Evolutionary conservation across 2,113 vertebrate species (phyloP), one percentile per base, ranked within the genome.

Genomic region (Fulica atra): DNA sequence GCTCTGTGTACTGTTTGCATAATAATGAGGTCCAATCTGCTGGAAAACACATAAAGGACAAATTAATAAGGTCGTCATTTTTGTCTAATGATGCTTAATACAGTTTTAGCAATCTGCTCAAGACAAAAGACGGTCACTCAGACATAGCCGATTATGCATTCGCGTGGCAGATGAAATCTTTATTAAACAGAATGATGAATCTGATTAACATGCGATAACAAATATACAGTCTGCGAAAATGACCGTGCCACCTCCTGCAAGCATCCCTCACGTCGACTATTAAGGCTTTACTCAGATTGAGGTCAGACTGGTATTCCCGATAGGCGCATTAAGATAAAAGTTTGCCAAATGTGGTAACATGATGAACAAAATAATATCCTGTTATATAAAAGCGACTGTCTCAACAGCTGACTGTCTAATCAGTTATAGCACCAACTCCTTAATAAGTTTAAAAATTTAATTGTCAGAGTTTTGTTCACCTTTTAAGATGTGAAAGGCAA

Each of bases 211-310:
- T 97, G 96, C 92, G 93, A 97, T 97, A 97, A 98, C 94, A 98
- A 98, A 98, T 95, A 98, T 96, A 92, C 93, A 97, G 96, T 83
- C 97, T 89, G 96, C 63, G 92, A 94, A 95, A 96, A 96, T n/a
- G 92, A 94, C 86, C 53, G 69, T 70, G 86, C 94, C 96, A 97
- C 96, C 95, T 96, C 97, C 94, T 81, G 94, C 91, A 93, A 97
- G 96, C 94, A 92, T 91, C 85, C 88, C 93, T 91, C 91, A 95
- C 89, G 60, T 88, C 82, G 69, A 96, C 97, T 94, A 82, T 85
- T 90, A 97, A 93, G 97, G 97, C 98, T 98, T 98, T 98, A 96
- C 96, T 95, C 91, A 98, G 98, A 98, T 98, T 98, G 97, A 98
- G 98, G 98, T 98, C 98, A 98, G 89, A 81, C 96, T 97, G 98